Evolutionary conservation across 2,888 invertebrate genomes (phyloP), one percentile per base, ranked within the genome.

Genomic region (Incurvaria masculella): DNA sequence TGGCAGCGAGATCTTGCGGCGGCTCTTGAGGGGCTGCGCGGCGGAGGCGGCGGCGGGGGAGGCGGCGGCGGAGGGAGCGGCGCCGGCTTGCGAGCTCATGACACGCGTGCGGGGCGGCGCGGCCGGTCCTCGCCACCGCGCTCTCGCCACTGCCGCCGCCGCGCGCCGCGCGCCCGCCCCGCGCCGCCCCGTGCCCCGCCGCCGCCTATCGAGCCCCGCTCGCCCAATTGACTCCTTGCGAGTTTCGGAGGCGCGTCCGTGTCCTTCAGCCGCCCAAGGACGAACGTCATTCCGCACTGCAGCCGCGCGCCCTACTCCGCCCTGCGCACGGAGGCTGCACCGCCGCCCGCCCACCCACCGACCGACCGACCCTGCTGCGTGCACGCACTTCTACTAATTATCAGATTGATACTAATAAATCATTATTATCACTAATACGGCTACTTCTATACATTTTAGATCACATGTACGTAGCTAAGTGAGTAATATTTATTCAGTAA

Each of bases 1-100:
- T 56, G 93, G 93, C 65, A 93, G 75, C 48, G 92, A 93, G 60
- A 93, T 93, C 73, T 93, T 94, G 62, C 93, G 83, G 53, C 89
- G 85, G 57, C 86, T 84, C 66, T 89, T 90, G 65, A 86, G 83
- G 68, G 72, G 81, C 69, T 79, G 82, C 52, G 59, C 51, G 53
- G 48, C 66, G 60, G 58, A 62, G 58, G 62, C 62, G 54, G 61
- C 63, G 59, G 62, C 64, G 70, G 70, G 70, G 61, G 65, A 64
- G 61, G 58, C 61, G 58, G 58, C 62, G 59, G 60, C 64, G 59
- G 64, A 61, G 61, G 59, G 60, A 59, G 26, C 61, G 58, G 54
- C 51, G 53, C 57, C 60, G 61, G 48, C 43, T 44, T 46, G 50
- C 38, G 49, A 65, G 55, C 55, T 58, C 52, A 51, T 53, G 51